These are phyloP conservation scores for Callimorpha dominula DNA, from an alignment of 2,888 invertebrate species.

Conservation along the genomic window DNA sequence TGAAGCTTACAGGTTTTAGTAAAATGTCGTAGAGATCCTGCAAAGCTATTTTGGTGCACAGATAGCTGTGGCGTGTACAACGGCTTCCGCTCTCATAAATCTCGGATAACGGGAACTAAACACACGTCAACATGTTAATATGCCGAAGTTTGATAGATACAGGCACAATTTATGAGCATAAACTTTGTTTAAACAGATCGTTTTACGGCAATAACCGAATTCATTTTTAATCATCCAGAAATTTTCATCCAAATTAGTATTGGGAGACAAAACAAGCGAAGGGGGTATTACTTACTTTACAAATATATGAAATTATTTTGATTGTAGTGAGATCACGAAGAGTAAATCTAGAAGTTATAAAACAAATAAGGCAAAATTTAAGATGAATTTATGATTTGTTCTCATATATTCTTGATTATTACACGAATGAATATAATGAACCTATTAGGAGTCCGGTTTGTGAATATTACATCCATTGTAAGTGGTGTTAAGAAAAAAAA, in stretches of 20 bases:
- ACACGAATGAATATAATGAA: slow-evolving; percentile 14
- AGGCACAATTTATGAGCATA: slow-evolving; percentile 30
- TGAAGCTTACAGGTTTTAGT: slow-evolving; percentile 17
- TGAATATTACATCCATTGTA: slow-evolving; percentile 25
- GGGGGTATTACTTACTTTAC: slow-evolving; percentile 6
- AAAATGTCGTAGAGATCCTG: slow-evolving; percentile 31
- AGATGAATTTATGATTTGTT: not conserved
- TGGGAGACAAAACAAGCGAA: too few species aligned
- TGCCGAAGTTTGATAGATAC: slow-evolving; percentile 33
- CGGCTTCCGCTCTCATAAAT: slow-evolving; percentile 51
- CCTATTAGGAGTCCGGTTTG: slow-evolving; percentile 24
- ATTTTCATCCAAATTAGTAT: slow-evolving; percentile 6
- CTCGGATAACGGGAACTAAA: slow-evolving; percentile 45
- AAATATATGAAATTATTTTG: too few species aligned
- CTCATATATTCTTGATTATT: slow-evolving; percentile 12
- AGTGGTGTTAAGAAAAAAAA: slow-evolving; percentile 31
- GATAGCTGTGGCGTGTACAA: slow-evolving; percentile 28
- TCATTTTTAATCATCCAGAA: slow-evolving; percentile 14
- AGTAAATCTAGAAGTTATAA: slow-evolving; percentile 19
- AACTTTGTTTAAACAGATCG: slow-evolving; percentile 15
- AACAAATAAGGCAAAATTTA: slow-evolving; percentile 9
- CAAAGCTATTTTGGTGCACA: slow-evolving; percentile 38
- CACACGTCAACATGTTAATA: slow-evolving; percentile 51
- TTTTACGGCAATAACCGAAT: slow-evolving; percentile 14
- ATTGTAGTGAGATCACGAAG: slow-evolving; percentile 35